Conservation (phyloP, 2,888 invertebrate genomes). For the Spodoptera littoralis region DNA sequence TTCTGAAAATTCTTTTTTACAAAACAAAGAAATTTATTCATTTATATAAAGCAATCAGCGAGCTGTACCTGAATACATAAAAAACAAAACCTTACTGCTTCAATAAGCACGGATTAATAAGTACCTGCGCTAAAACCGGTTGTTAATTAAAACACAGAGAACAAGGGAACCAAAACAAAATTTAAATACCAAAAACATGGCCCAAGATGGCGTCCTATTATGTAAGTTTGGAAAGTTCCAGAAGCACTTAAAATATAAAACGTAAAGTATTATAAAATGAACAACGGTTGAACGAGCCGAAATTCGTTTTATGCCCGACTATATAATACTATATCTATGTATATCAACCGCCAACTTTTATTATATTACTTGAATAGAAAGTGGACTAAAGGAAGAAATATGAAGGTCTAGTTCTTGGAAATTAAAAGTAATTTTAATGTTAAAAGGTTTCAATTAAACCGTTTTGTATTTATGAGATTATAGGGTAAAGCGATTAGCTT, state of each 20-base stretch:
- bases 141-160: conserved; percentile 2
- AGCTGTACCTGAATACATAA: no score
- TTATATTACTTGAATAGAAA: conserved; percentile 27
- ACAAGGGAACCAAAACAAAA: conserved; percentile 10
- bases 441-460: background rate
- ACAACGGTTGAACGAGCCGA: conserved; percentile 28
- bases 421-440: conserved; percentile 28
- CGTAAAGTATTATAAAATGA: conserved; percentile 45
- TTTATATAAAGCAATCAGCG: no score
- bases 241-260: conserved; percentile 34
- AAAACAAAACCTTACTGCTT: no score
- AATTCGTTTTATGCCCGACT: conserved; percentile 19
- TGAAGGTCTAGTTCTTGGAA: conserved; percentile 16
- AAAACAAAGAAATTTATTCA: no score
- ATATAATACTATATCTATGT: conserved; percentile 2
- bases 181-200: conserved; percentile 20
- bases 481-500: no score
- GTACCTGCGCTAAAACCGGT: no score
- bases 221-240: conserved; percentile 36
- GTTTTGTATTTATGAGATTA: no score
- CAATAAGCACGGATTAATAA: no score
- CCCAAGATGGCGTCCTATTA: conserved; percentile 18
- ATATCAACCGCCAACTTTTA: conserved; percentile 14
- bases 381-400: conserved; percentile 12
- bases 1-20: no score